Evolutionary conservation across 1,140 invertebrate species (phyloP).

Genomic region (Oppia nitens): DNA sequence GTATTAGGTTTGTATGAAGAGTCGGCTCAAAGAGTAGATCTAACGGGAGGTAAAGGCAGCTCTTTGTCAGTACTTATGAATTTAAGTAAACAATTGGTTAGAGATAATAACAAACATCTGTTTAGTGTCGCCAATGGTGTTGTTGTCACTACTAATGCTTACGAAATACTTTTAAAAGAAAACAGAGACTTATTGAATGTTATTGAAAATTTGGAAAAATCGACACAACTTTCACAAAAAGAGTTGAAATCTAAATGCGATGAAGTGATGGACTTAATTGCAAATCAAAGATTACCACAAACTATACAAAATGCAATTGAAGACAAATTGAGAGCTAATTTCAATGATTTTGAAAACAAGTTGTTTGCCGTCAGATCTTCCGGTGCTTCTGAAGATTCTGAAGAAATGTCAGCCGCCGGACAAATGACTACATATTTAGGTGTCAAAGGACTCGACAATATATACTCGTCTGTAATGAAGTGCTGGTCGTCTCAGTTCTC

Average conservation of each 20-base stretch:
- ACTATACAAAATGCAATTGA: not conserved
- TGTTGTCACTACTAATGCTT: slow-evolving; percentile 39
- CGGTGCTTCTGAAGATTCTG: slow-evolving; percentile 52
- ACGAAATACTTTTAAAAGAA: slow-evolving; percentile 1
- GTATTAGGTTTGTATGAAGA: not conserved
- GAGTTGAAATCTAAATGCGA: not conserved
- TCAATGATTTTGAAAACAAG: not conserved
- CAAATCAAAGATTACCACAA: not conserved
- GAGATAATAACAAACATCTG: not conserved
- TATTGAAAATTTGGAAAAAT: too few species aligned
- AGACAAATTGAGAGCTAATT: not conserved
- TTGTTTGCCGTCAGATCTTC: slow-evolving; percentile 40
- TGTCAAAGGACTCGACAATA: slow-evolving; percentile 31
- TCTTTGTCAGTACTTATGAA: slow-evolving; percentile 42
- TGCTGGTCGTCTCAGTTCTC: slow-evolving; percentile 67
- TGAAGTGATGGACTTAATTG: not conserved
- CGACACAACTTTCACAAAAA: too few species aligned
- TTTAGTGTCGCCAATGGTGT: slow-evolving; percentile 37
- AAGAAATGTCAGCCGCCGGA: slow-evolving; percentile 58
- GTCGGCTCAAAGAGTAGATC: slow-evolving; percentile 5
- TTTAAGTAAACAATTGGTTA: slow-evolving; percentile 10
- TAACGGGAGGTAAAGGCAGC: slow-evolving; percentile 53
- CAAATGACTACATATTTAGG: slow-evolving; percentile 62
- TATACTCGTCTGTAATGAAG: slow-evolving; percentile 39
- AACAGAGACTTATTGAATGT: not conserved